Base-by-base conservation (phyloP, 2,797 vertebrate genomes). In the Bradypodion ventrale region DNA sequence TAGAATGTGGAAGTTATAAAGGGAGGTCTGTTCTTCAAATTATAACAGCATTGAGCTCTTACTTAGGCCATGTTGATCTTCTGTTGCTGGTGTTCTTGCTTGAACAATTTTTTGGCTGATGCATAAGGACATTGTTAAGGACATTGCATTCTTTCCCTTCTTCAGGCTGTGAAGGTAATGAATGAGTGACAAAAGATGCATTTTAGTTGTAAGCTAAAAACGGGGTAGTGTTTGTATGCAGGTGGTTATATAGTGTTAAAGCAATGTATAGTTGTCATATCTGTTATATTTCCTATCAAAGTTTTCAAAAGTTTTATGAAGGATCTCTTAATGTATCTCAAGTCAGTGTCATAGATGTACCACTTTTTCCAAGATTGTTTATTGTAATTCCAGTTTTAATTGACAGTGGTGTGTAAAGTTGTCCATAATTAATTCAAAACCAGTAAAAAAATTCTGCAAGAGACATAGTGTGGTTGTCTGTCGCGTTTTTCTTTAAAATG, bases 361-460 rank as follows among this genome's bases (percentile, higher is more conserved):
- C 74, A 23, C 23, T 75, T 42, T 62, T 13, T 77, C 37, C 19
- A 59, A 32, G 56, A 12, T 49, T 49, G 46, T 49, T 49, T 49
- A 49, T 49, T 49, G n/a, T n/a, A n/a, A n/a, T n/a, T n/a, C 46
- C 12, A 44, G 2, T 29, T 16, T 44, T 44, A 23, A n/a, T 16
- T 2, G 8, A 32, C 37, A 78, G 46, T 46, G 19, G 21, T 27
- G 5, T 60, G 32, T 21, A 49, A 16, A 21, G 15, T 42, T 46
- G 6, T 77, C 32, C 86, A 79, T 73, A 86, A 82, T 83, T 87
- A 89, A 89, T 80, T 83, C 84, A 82, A 46, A 69, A 69, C 85
- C 84, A 44, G 16, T 44, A 44, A 13, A 8, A 7, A 3, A 13
- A n/a, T 49, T 32, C 80, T 69, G 75, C 63, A 65, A 4, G 1